Percentiles rank a stretch among this genome's conserved stretches.
Evolutionary conservation across 2,888 invertebrate genomes (phyloP).

Genomic region (Hermaeophaga mercurialis): DNA sequence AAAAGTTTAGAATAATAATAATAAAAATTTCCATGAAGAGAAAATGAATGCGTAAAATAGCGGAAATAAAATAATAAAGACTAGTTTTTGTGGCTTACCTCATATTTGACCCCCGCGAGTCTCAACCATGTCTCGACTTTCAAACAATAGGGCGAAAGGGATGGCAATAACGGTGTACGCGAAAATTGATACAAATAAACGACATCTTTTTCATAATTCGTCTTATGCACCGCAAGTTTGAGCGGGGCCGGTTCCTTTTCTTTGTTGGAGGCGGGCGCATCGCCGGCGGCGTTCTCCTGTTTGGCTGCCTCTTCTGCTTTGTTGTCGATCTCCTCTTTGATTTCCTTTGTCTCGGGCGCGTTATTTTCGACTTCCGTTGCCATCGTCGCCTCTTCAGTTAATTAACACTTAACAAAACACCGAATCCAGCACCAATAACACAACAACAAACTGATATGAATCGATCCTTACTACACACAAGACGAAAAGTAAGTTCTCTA

Average conservation of each 20-base stretch:
- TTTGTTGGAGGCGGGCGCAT: conserved; percentile 59
- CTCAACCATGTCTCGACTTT: conserved; percentile 97
- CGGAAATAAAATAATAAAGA: too few species aligned
- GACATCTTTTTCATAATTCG: conserved; percentile 88
- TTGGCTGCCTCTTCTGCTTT: conserved; percentile 58
- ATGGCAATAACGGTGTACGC: conserved; percentile 86
- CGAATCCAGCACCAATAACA: conserved; percentile 32
- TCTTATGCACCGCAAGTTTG: conserved; percentile 83
- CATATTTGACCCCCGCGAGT: conserved; percentile 89
- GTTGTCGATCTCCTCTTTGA: conserved; percentile 60
- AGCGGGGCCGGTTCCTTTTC: conserved; percentile 71
- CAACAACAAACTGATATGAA: conserved; percentile 32
- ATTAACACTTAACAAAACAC: conserved; percentile 36
- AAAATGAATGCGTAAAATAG: too few species aligned
- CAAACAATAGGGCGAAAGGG: conserved; percentile 89
- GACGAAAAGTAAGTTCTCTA: conserved; percentile 22
- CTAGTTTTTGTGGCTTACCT: conserved; percentile 76
- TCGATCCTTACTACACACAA: conserved; percentile 31
- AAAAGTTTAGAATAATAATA: too few species aligned
- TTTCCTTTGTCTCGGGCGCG: conserved; percentile 65
- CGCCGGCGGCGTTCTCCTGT: conserved; percentile 57
- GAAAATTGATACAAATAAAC: conserved; percentile 95
- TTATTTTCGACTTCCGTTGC: conserved; percentile 78
- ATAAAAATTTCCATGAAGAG: too few species aligned
- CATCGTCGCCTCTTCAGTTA: conserved; percentile 58